phyloP scores from a whole-genome alignment of 2,113 vertebrate species.

The Picathartes gymnocephalus region DNA sequence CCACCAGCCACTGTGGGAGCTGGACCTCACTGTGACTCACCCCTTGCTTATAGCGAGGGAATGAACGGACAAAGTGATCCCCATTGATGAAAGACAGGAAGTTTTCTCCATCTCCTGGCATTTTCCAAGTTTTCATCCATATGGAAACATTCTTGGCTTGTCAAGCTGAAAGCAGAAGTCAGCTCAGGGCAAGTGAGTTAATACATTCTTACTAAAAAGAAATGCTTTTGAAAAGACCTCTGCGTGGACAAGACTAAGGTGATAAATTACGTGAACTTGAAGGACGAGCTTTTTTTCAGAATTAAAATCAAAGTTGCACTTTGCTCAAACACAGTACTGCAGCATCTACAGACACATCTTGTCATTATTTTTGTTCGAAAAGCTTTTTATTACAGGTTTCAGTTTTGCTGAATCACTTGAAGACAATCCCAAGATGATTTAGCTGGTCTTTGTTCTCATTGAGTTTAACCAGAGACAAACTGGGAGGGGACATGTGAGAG shows the following conservation, averaged over 20 bases:
- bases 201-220: neutral
- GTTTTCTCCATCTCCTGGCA: neutral
- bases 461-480: neutral
- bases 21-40: neutral
- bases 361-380: neutral
- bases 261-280: neutral
- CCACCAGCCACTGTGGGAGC: neutral
- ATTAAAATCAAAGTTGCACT: neutral
- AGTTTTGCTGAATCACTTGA: neutral
- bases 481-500: neutral
- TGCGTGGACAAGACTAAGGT: neutral
- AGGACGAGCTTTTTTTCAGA: neutral
- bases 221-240: neutral
- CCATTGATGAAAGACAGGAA: neutral
- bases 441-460: neutral
- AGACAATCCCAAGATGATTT: neutral
- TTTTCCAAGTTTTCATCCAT: neutral
- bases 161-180: neutral
- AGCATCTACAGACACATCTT: neutral
- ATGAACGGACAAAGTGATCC: neutral
- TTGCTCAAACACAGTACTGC: neutral
- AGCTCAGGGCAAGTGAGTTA: neutral
- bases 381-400: neutral
- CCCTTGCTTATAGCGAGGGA: rapidly evolving
- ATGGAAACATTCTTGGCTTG: neutral